Evolutionary conservation across 2,797 vertebrate species (phyloP).

Genomic region (Sebastes taczanowskii): DNA sequence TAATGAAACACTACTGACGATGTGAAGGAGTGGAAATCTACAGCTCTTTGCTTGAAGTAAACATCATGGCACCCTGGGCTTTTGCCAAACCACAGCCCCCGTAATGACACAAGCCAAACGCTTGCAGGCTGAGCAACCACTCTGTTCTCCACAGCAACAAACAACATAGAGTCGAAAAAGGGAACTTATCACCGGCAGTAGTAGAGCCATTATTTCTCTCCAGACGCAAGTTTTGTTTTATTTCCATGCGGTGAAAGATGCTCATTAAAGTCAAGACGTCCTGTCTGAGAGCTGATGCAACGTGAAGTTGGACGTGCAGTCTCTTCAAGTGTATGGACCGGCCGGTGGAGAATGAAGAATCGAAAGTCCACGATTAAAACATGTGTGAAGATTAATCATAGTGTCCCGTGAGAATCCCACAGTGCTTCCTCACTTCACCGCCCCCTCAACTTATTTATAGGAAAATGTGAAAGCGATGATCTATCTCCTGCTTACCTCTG

Average conservation of each 20-base stretch:
- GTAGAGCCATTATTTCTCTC: slow-evolving; percentile 25
- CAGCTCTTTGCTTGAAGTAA: slow-evolving; percentile 63
- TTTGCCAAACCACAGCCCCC: slow-evolving; percentile 69
- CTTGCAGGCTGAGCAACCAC: slow-evolving; percentile 55
- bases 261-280: slow-evolving; percentile 52
- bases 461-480: not conserved
- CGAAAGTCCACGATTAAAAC: slow-evolving; percentile 18
- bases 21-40: slow-evolving; percentile 63
- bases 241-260: slow-evolving; percentile 42
- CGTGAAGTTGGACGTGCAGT: slow-evolving; percentile 22
- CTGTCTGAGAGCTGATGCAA: slow-evolving; percentile 35
- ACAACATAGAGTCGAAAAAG: slow-evolving; percentile 23
- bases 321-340: not conserved
- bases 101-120: slow-evolving; percentile 56
- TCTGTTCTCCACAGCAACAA: slow-evolving; percentile 43
- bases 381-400: slow-evolving; percentile 44
- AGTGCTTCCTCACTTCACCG: slow-evolving; percentile 20
- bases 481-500: slow-evolving; percentile 4
- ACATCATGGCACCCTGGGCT: slow-evolving; percentile 62
- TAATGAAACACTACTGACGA: slow-evolving; percentile 52
- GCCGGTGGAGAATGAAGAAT: slow-evolving; percentile 22
- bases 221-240: slow-evolving; percentile 29
- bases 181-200: slow-evolving; percentile 25
- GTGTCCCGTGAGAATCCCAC: slow-evolving; percentile 9
- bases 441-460: not conserved